Evolutionary conservation across 2,113 vertebrate genomes (phyloP), one percentile per base, ranked within the genome.

Genomic region (Mungos mungo): DNA sequence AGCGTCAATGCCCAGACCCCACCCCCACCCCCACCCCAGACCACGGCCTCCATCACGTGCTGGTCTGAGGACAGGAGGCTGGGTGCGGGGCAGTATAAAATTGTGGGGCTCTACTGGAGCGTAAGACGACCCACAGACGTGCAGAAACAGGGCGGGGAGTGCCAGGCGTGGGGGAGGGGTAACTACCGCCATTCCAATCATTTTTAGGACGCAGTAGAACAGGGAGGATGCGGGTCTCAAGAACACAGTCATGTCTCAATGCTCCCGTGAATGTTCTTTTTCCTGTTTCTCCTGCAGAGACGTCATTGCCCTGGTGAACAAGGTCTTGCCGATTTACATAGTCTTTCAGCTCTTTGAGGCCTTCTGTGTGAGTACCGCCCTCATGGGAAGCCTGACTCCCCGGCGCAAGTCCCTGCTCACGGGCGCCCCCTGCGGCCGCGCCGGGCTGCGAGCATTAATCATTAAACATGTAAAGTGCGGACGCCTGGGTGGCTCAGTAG

Each of bases 261-360:
- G 41, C 27, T 60, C 68, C n/a, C 4, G 1, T 7, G 0, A 0
- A 3, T 35, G 3, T 93, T 66, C 84, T 85, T 79, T 88, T 76
- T 90, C 54, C 82, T 0, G 5, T 90, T 31, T 69, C 52, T 65
- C 21, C 50, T 47, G 33, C 91, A 99, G 99, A 90, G 98, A 99
- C 27, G 98, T 98, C 5, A 12, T 98, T 4, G 95, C 69, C 21
- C 97, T 99, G 94, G 99, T 99, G 95, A 96, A 96, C 0, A 92
- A 98, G 96, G 97, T 98, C 50, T 96, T 99, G 66, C 98, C 98
- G 0, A 23, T 98, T 76, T 99, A 99, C 0, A 8, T 98, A 0
- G n/a, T 97, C 90, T 99, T 99, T 95, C 98, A 99, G 47, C 35
- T 99, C 5, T 98, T 99, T n/a, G 99, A 99, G 97, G 98, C 98